A percentile compares a stretch with the other conserved stretches of the same genome.
Evolutionary conservation across 2,797 vertebrate genomes (phyloP).

Genomic region (Miichthys miiuy): DNA sequence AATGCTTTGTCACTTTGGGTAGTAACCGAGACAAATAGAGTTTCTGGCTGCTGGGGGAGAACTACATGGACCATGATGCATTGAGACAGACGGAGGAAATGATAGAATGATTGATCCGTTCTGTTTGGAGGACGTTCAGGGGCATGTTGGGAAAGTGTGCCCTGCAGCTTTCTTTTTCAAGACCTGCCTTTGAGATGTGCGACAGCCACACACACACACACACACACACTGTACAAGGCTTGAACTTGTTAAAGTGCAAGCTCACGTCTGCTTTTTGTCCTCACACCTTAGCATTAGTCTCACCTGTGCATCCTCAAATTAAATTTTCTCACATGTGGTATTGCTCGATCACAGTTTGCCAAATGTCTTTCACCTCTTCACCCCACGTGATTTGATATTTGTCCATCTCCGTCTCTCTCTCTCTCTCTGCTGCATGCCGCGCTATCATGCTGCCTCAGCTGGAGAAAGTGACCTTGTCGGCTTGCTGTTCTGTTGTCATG

Average conservation of each 20-base stretch:
- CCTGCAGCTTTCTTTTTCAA: conserved; percentile 17
- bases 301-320: conserved; percentile 57
- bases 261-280: conserved; percentile 40
- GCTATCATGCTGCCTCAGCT: conserved; percentile 55
- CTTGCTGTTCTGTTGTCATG: conserved; percentile 80
- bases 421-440: conserved; percentile 29
- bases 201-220: neutral
- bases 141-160: conserved; percentile 48
- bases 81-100: conserved; percentile 29
- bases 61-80: conserved; percentile 65
- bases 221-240: neutral
- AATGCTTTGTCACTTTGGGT: conserved; percentile 41
- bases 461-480: conserved; percentile 77
- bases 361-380: conserved; percentile 49
- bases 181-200: conserved; percentile 29
- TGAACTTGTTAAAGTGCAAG: conserved; percentile 22
- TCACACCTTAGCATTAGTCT: conserved; percentile 22
- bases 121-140: conserved; percentile 64
- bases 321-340: conserved; percentile 48
- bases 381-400: conserved; percentile 47
- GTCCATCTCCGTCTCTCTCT: conserved; percentile 7
- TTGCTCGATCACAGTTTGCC: conserved; percentile 20
- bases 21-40: conserved; percentile 32
- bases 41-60: conserved; percentile 20
- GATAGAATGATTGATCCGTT: conserved; percentile 58